Conservation (phyloP, 2,888 invertebrate species). For the Syrphus vitripennis region DNA sequence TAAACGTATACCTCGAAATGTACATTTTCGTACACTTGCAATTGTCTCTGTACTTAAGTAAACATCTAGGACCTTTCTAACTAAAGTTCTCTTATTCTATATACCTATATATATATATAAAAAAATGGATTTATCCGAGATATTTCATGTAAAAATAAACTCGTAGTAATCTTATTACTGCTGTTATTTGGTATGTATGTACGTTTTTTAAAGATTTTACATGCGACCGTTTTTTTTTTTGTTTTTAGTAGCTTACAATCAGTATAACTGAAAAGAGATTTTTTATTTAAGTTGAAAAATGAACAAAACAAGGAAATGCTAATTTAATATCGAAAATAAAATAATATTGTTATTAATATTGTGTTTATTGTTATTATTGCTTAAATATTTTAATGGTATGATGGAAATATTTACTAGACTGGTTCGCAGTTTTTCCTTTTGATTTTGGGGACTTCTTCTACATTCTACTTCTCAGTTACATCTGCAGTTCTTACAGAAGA, state of each 20-base stretch:
- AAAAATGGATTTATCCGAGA: constrained; percentile 40
- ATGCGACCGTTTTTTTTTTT: constrained; percentile 21
- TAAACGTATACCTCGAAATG: constrained; percentile 61
- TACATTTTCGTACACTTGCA: constrained; percentile 60
- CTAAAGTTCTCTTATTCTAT: constrained; percentile 52
- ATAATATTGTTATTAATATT: constrained; percentile 10
- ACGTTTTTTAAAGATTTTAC: constrained; percentile 29
- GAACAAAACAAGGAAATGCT: constrained; percentile 25
- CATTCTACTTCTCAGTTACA: no score
- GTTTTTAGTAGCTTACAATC: constrained; percentile 14
- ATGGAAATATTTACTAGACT: no score
- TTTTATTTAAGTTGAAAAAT: constrained; percentile 29
- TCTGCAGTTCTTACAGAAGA: no score
- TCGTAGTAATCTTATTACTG: constrained; percentile 29
- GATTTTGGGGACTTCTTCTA: no score
- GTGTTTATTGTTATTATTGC: background rate
- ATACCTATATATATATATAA: constrained; percentile 34
- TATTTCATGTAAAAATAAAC: constrained; percentile 52
- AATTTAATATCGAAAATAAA: constrained; percentile 34
- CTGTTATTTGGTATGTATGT: constrained; percentile 32
- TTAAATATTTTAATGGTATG: background rate
- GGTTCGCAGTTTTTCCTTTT: no score
- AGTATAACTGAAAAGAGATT: constrained; percentile 30
- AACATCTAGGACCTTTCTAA: constrained; percentile 55
- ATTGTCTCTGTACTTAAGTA: constrained; percentile 62